Percentiles rank a stretch among this genome's conserved stretches.
These are phyloP conservation scores for Oscheius sp. DNA, from an alignment of 2,888 invertebrate genomes.

Conservation along the genomic window DNA sequence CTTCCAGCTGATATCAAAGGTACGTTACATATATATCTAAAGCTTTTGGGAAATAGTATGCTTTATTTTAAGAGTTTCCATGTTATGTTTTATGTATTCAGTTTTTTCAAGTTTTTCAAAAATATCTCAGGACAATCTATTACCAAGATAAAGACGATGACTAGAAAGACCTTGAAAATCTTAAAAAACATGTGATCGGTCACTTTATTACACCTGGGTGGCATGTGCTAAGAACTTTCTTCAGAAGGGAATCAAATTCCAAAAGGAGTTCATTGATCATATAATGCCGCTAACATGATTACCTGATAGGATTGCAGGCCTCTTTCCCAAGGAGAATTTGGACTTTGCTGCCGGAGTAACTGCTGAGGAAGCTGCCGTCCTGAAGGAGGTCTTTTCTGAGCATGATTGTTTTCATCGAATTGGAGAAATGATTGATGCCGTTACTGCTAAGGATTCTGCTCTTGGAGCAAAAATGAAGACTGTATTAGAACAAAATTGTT, in stretches of 20 bases:
- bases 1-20: conserved; percentile 19
- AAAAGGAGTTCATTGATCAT: background rate
- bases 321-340: conserved; percentile 51
- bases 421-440: conserved; percentile 50
- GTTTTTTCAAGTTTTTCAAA: background rate
- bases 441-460: conserved; percentile 36
- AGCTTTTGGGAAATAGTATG: background rate
- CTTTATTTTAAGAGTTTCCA: background rate
- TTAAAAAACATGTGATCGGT: background rate
- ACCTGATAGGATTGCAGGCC: conserved; percentile 31
- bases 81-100: background rate
- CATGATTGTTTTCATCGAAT: conserved; percentile 44
- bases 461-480: conserved; percentile 36
- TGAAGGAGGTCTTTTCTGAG: conserved; percentile 43
- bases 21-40: background rate
- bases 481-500: conserved; percentile 44
- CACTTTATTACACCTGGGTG: too few relatives aligned
- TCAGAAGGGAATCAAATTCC: background rate
- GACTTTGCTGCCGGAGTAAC: conserved; percentile 47
- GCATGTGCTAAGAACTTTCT: too few relatives aligned
- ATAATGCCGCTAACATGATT: background rate
- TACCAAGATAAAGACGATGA: too few relatives aligned
- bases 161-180: background rate
- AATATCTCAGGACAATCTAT: background rate
- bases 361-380: conserved; percentile 40